phyloP scores from a whole-genome alignment of 2,888 invertebrate species.

The Crematogaster levior region DNA sequence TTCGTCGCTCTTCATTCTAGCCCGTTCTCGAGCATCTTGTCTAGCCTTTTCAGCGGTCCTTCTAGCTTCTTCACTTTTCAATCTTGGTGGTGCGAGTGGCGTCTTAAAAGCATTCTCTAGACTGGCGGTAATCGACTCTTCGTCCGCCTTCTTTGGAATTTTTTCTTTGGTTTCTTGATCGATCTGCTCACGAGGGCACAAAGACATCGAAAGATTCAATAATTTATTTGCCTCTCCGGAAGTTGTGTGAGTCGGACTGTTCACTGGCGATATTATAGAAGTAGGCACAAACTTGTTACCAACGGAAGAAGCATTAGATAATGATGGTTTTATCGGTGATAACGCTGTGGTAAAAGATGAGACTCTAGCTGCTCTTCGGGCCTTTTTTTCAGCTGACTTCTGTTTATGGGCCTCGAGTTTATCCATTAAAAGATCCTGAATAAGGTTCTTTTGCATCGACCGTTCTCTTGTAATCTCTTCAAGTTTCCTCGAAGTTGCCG shows the following conservation, averaged over 20 bases:
- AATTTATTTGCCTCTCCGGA: constrained; percentile 77
- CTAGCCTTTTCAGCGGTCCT: constrained; percentile 88
- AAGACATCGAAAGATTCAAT: constrained; percentile 57
- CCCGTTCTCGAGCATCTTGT: constrained; percentile 89
- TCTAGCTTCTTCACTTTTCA: constrained; percentile 86
- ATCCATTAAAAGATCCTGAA: constrained; percentile 94
- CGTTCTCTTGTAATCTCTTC: constrained; percentile 93
- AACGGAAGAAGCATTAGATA: constrained; percentile 23
- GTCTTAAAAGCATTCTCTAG: constrained; percentile 84
- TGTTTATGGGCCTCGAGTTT: constrained; percentile 91
- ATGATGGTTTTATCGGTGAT: constrained; percentile 62
- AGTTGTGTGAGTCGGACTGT: constrained; percentile 76
- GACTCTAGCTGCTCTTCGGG: constrained; percentile 88
- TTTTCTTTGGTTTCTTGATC: constrained; percentile 24
- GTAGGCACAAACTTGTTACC: constrained; percentile 74
- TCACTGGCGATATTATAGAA: constrained; percentile 74
- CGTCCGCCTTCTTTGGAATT: constrained; percentile 3
- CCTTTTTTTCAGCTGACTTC: constrained; percentile 88
- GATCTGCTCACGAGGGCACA: not conserved
- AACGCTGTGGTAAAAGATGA: constrained; percentile 80
- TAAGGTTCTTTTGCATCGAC: constrained; percentile 93
- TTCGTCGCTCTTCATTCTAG: constrained; percentile 90
- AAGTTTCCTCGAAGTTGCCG: constrained; percentile 89
- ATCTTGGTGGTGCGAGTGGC: constrained; percentile 86
- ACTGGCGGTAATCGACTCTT: not conserved